Evolutionary conservation across 2,888 invertebrate genomes (phyloP), one percentile per base, ranked within the genome.

Genomic region (Dasysyrphus tricinctus): DNA sequence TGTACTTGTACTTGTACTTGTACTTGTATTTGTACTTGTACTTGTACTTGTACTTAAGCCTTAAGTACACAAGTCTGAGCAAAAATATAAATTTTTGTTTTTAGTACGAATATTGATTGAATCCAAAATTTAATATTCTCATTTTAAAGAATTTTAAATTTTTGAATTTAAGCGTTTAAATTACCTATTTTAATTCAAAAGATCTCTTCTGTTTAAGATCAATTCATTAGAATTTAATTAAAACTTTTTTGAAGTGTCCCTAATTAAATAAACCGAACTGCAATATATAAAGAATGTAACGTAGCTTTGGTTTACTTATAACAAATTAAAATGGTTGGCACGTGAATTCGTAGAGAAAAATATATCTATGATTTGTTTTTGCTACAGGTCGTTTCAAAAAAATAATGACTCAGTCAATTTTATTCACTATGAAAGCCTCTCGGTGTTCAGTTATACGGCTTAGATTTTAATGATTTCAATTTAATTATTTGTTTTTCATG

Each of bases 321-420:
- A 2, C 2, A 2, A 54, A 54, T 54, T 54, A 54, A 29, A 29
- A 14, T 8, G 29, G 29, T 54, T 54, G 54, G 29, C 54, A 54
- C 54, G 54, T 54, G 54, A 47, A 16, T 54, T 29, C 14, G 29
- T 29, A 0, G 54, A 3, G 29, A 54, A 51, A 24, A 49, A 5
- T 49, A 5, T 49, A 3, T 12, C 11, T 51, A 24, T 12, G 2
- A 51, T 24, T 54, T 29, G 3, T 7, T 16, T n/a, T 6, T 37
- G 5, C 32, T 57, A 16, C 34, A 16, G 5, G 11, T 9, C 34
- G 1, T 57, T 37, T 57, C 5, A 11, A 11, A 37, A 57, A 56
- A 56, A 56, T 32, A 56, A 56, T 56, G 32, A 56, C 32, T 32
- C 32, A 16, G 11, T 6, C 11, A 34, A 57, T 57, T 57, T 16